Conservation (phyloP, 2,888 invertebrate genomes). For the Barypeithes pellucidus region DNA sequence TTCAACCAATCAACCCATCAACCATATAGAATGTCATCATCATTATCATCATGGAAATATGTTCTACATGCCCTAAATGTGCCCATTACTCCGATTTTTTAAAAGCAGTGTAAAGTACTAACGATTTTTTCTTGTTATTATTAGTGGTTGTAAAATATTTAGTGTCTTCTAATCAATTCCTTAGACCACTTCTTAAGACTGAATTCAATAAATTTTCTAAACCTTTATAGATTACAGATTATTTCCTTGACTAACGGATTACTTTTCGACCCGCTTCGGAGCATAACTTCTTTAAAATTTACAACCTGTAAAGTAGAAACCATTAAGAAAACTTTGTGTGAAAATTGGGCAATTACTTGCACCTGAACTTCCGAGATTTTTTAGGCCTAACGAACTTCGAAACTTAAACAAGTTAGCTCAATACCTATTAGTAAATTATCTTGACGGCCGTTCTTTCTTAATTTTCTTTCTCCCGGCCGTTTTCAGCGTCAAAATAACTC, state of each 20-base stretch:
- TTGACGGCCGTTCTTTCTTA: conserved; percentile 42
- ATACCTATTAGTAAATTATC: conserved; percentile 52
- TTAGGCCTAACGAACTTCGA: conserved; percentile 43
- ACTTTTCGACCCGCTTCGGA: not conserved
- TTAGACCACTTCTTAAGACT: not conserved
- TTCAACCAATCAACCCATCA: no score
- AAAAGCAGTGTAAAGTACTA: no score
- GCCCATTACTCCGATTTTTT: no score
- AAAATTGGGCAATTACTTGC: conserved; percentile 43
- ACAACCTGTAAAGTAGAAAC: conserved; percentile 27
- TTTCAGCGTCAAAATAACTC: conserved; percentile 61
- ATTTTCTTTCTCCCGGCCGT: conserved; percentile 44
- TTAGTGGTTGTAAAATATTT: no score
- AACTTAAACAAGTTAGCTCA: conserved; percentile 50
- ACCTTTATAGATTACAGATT: conserved; percentile 11
- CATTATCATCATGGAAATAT: no score
- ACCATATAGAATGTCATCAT: no score
- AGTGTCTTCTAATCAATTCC: no score
- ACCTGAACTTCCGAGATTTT: conserved; percentile 46
- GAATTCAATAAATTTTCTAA: not conserved
- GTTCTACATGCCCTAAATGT: no score
- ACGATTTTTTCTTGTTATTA: no score
- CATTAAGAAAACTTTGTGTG: conserved; percentile 29
- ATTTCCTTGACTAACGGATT: conserved; percentile 8
- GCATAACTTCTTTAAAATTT: conserved; percentile 23